phyloP scores from a whole-genome alignment of 2,113 vertebrate genomes.

The Calyptommatus sinebrachiatus region DNA sequence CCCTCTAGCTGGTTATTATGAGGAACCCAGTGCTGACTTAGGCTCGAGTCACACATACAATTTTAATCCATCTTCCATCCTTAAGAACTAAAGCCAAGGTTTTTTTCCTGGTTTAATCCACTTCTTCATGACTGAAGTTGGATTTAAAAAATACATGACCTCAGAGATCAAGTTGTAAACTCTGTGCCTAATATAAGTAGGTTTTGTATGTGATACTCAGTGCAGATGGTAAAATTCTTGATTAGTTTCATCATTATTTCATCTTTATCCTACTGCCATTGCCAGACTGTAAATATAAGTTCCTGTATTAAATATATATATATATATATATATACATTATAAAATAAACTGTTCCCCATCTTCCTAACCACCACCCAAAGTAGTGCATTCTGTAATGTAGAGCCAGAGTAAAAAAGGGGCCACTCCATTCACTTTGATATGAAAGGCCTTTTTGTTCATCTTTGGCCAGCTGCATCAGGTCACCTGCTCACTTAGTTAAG shows the following conservation, averaged over 20 bases:
- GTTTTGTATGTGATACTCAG: no score
- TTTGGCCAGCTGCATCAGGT: neutral
- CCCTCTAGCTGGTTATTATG: neutral
- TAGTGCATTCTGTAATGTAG: neutral
- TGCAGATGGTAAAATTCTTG: no score
- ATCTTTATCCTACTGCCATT: neutral
- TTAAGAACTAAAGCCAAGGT: no score
- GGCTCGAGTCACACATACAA: no score
- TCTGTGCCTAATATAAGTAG: conserved; percentile 14
- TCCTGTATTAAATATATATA: neutral
- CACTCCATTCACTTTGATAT: neutral
- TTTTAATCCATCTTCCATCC: no score
- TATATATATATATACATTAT: no score
- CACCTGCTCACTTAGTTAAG: conserved; percentile 38
- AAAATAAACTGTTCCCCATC: conserved; percentile 43
- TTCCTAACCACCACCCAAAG: neutral
- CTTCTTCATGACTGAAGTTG: no score
- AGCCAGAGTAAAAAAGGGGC: neutral
- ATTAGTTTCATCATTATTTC: no score
- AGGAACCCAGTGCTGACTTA: neutral
- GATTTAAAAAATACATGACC: no score
- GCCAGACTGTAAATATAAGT: conserved; percentile 31
- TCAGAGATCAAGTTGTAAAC: conserved; percentile 13
- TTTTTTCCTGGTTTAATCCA: neutral
- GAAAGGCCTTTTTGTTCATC: no score